Evolutionary conservation across 2,888 invertebrate genomes (phyloP).

Genomic region (Erpobdella octoculata): DNA sequence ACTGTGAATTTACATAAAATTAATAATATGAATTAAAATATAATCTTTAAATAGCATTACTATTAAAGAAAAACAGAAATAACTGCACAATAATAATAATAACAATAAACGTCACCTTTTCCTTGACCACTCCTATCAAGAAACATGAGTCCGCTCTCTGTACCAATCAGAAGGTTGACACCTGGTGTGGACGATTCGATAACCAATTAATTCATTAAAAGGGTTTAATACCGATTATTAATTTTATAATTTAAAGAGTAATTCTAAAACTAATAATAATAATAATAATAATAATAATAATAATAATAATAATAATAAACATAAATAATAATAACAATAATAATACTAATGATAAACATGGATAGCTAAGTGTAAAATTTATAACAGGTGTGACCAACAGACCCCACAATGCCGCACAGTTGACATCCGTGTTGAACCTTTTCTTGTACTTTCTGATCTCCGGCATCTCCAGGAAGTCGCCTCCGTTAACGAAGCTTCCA

Average conservation of each 20-base stretch:
- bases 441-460: constrained; percentile 99
- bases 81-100: neutral
- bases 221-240: no score
- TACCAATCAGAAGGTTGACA: constrained; percentile 95
- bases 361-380: neutral
- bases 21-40: neutral
- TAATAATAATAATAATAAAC: neutral
- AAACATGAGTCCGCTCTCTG: constrained; percentile 95
- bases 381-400: constrained; percentile 41
- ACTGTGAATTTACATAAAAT: neutral
- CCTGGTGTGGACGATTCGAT: constrained; percentile 56
- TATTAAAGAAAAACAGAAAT: neutral
- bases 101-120: constrained; percentile 33
- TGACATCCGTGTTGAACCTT: constrained; percentile 95
- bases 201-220: neutral
- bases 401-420: constrained; percentile 98
- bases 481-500: constrained; percentile 73
- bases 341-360: neutral
- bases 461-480: constrained; percentile 82
- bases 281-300: neutral
- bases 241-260: no score
- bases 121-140: constrained; percentile 89
- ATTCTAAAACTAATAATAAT: constrained; percentile 4
- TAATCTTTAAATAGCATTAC: no score
- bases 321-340: neutral